Conservation (phyloP, 2,888 invertebrate species). For the Eupithecia centaureata region DNA sequence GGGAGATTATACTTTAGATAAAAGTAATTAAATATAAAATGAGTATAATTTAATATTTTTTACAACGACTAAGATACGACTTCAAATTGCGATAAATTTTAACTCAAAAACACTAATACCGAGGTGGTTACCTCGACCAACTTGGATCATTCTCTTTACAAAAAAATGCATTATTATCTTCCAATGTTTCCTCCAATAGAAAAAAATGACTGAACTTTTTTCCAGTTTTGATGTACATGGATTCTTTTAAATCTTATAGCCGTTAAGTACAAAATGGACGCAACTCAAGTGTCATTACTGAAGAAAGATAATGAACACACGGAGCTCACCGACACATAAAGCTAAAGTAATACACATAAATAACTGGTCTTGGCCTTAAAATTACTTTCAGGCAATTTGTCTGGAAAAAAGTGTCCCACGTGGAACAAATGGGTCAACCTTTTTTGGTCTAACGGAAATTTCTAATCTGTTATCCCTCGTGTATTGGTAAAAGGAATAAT, state of each 20-base stretch:
- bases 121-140: too few relatives aligned
- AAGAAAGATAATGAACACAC: slow-evolving; percentile 47
- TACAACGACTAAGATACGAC: too few relatives aligned
- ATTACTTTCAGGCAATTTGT: slow-evolving; percentile 81
- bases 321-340: slow-evolving; percentile 56
- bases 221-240: slow-evolving; percentile 32
- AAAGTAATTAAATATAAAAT: too few relatives aligned
- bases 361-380: slow-evolving; percentile 76
- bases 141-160: too few relatives aligned
- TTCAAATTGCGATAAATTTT: too few relatives aligned
- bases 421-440: slow-evolving; percentile 74
- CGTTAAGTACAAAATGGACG: slow-evolving; percentile 37
- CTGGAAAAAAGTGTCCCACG: slow-evolving; percentile 72
- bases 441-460: slow-evolving; percentile 71
- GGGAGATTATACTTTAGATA: neutral
- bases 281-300: slow-evolving; percentile 43
- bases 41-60: too few relatives aligned
- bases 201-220: neutral
- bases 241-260: slow-evolving; percentile 38
- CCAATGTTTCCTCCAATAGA: too few relatives aligned
- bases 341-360: slow-evolving; percentile 72
- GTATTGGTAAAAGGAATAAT: slow-evolving; percentile 40
- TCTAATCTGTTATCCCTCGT: slow-evolving; percentile 69
- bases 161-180: too few relatives aligned
- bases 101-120: neutral